A percentile compares a stretch with the other conserved stretches of the same genome.
phyloP scores from a whole-genome alignment of 2,797 vertebrate genomes.

The Erpetoichthys calabaricus region DNA sequence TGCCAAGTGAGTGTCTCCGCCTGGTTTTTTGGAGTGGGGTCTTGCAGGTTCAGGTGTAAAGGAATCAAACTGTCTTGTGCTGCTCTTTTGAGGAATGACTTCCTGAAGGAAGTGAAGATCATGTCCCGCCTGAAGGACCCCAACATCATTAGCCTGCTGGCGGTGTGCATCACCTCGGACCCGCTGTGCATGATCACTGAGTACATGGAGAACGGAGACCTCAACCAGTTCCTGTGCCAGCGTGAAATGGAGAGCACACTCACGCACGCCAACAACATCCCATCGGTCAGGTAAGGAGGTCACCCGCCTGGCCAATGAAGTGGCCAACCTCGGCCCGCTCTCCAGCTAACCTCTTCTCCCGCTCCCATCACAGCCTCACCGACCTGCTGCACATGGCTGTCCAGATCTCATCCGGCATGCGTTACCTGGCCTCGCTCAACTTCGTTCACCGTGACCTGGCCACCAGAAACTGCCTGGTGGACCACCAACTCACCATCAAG shows the following conservation, averaged over 20 bases:
- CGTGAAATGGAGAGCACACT: conserved; percentile 61
- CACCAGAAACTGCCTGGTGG: conserved; percentile 46
- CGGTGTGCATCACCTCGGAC: conserved; percentile 61
- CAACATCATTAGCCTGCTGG: conserved; percentile 73
- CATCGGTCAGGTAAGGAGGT: conserved; percentile 45
- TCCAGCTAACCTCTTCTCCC: too few relatives aligned
- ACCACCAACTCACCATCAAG: conserved; percentile 46
- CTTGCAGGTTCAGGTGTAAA: not conserved
- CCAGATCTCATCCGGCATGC: conserved; percentile 45
- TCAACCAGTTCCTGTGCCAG: conserved; percentile 62
- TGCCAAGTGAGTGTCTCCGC: conserved; percentile 46
- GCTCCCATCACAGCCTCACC: conserved; percentile 19
- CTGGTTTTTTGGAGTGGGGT: not conserved
- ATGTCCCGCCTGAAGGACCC: conserved; percentile 70
- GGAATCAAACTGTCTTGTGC: not conserved
- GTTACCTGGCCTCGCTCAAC: conserved; percentile 44
- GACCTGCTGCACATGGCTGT: conserved; percentile 44
- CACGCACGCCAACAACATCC: conserved; percentile 54
- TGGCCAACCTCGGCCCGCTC: not conserved
- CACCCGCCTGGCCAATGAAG: not conserved
- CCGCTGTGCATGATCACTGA: conserved; percentile 63
- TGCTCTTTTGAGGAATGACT: conserved; percentile 50
- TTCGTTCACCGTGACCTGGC: conserved; percentile 50
- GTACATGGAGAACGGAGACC: conserved; percentile 58
- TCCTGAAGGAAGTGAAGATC: conserved; percentile 76